Evolutionary conservation across 2,797 vertebrate species (phyloP), one percentile per base, ranked within the genome.

Genomic region (Avahi laniger): DNA sequence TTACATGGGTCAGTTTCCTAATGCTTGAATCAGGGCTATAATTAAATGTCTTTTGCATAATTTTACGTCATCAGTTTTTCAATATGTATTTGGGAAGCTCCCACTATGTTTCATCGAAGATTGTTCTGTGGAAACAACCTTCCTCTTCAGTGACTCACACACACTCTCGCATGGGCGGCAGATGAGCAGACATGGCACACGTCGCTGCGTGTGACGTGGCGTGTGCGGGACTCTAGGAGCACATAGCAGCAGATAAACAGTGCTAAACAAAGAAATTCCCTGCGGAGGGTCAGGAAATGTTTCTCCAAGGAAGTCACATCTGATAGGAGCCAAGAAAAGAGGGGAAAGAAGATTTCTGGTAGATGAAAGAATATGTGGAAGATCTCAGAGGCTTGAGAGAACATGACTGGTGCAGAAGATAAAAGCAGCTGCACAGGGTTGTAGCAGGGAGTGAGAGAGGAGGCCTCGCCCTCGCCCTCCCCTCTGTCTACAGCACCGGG

Each of bases 171-270:
- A 6, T 35, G 35, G 52, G 59, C 20, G 20, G 91, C 13, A 4
- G 65, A 46, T 8, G 48, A 73, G 28, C 79, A 76, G 50, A 41
- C n/a, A 2, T 22, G 22, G 30, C n/a, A 6, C 2, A 4, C 1
- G 20, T 4, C 2, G 0, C 1, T 28, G 75, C 7, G 4, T 33
- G 11, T 65, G 61, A 10, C 12, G 28, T 67, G 61, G 14, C 30
- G 1, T 18, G 2, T 11, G 2, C 0, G 5, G 4, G 57, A 41
- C 38, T n/a, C 5, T 18, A 24, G 46, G 11, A 24, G 38, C 6
- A 26, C 7, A 8, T 3, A 7, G n/a, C 13, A 22, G 41, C 26
- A 17, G 11, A 48, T 35, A 28, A 54, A 59, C 65, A 81, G 0
- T 33, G 78, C 61, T 57, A 50, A 85, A 78, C 38, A 72, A 67